phyloP scores from a whole-genome alignment of 2,888 invertebrate genomes.

The Xanthorhoe spadicearia region DNA sequence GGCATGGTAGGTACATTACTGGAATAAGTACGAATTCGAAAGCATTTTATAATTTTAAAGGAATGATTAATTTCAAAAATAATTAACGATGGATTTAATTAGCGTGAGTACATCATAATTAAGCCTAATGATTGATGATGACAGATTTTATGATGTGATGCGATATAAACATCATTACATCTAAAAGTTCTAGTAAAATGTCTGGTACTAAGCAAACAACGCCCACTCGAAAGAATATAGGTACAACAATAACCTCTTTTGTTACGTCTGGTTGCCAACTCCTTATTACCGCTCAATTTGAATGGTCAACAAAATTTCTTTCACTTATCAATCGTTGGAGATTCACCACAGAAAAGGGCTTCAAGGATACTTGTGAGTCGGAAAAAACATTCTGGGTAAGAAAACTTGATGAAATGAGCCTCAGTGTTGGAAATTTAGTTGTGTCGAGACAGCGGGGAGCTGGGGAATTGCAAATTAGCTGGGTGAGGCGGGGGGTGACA shows the following conservation, averaged over 20 bases:
- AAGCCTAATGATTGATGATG: background rate
- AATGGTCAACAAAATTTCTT: constrained; percentile 20
- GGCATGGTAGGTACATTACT: background rate
- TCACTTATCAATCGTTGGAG: constrained; percentile 5
- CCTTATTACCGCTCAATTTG: constrained; percentile 1
- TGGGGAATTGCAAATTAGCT: constrained; percentile 67
- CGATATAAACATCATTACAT: too few species aligned
- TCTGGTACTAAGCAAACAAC: background rate
- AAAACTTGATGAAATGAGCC: constrained; percentile 48
- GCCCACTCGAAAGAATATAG: background rate
- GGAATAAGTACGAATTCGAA: background rate
- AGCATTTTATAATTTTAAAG: too few species aligned
- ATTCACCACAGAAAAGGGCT: constrained; percentile 8
- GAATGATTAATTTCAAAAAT: too few species aligned
- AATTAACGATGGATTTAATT: too few species aligned
- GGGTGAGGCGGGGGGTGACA: constrained; percentile 39
- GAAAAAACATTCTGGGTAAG: constrained; percentile 36
- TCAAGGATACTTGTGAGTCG: constrained; percentile 21
- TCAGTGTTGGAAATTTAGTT: constrained; percentile 51
- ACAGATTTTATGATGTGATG: too few species aligned
- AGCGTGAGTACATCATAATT: background rate
- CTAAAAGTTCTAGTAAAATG: background rate
- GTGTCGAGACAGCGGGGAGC: constrained; percentile 57
- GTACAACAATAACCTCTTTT: background rate
- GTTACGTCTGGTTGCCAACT: background rate